Conservation (phyloP, 1,140 invertebrate species). For the Calosoma granatense region DNA sequence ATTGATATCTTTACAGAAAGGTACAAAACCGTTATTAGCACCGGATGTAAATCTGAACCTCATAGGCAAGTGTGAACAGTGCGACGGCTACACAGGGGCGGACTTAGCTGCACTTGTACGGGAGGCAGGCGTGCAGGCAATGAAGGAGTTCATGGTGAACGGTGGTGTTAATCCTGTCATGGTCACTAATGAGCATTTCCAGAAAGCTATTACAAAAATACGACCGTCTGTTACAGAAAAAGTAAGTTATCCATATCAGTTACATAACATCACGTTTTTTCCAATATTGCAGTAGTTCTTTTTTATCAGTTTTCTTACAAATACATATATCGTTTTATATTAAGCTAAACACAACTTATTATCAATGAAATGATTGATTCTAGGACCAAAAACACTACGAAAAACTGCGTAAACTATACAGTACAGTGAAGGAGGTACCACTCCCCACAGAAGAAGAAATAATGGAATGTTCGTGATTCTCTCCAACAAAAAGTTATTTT, state of each 20-base stretch:
- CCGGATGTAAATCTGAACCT: constrained; percentile 66
- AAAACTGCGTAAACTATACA: constrained; percentile 28
- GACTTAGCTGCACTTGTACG: constrained; percentile 80
- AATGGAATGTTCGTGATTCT: constrained; percentile 30
- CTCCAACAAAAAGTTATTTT: no score
- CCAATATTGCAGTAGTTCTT: not conserved
- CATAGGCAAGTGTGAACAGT: constrained; percentile 51
- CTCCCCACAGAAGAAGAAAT: constrained; percentile 25
- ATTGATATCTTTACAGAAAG: constrained; percentile 43
- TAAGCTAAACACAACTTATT: no score
- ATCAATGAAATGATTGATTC: no score
- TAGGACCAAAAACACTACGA: constrained; percentile 31
- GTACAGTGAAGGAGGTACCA: constrained; percentile 19
- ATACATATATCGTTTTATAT: no score
- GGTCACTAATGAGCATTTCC: constrained; percentile 40
- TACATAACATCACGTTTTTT: not conserved
- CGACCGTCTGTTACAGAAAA: constrained; percentile 69
- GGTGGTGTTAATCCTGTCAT: constrained; percentile 26
- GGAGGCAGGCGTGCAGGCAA: constrained; percentile 67
- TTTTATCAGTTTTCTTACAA: constrained; percentile 9
- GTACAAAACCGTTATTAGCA: constrained; percentile 62
- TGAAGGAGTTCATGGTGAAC: constrained; percentile 52
- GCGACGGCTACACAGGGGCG: constrained; percentile 80
- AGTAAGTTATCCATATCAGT: constrained; percentile 31
- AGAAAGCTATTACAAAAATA: constrained; percentile 58